A percentile compares a stretch with the other conserved stretches of the same genome.
These are phyloP conservation scores for Polymixis lichenea DNA, from an alignment of 2,888 invertebrate species.

Conservation along the genomic window DNA sequence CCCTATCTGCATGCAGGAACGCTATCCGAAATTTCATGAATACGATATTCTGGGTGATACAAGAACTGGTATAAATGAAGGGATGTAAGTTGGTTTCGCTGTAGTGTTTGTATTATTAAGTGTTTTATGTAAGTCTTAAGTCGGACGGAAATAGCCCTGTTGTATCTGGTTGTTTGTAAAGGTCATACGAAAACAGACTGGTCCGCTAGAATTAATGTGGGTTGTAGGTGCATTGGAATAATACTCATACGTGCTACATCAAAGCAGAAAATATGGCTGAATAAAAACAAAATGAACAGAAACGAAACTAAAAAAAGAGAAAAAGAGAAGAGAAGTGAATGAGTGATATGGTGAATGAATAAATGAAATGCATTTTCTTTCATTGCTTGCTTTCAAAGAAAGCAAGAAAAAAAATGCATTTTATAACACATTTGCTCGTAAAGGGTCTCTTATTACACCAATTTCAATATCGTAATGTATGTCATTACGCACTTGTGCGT, in stretches of 20 bases:
- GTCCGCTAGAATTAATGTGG: background rate
- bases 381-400: too few species aligned
- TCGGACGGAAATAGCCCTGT: constrained; percentile 8
- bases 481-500: too few species aligned
- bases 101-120: constrained; percentile 36
- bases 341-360: too few species aligned
- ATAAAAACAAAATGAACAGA: too few species aligned
- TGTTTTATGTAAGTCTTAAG: constrained; percentile 8
- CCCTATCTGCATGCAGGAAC: constrained; percentile 13
- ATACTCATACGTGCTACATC: background rate
- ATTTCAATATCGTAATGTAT: too few species aligned
- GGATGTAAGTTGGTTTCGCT: background rate
- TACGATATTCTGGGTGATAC: constrained; percentile 43
- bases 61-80: constrained; percentile 28
- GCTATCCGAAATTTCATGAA: constrained; percentile 44
- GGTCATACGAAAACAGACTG: constrained; percentile 38
- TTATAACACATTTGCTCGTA: too few species aligned
- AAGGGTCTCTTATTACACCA: too few species aligned
- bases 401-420: too few species aligned
- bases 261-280: background rate
- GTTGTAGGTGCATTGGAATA: background rate
- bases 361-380: too few species aligned
- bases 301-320: too few species aligned
- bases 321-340: too few species aligned
- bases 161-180: constrained; percentile 18